Conservation (phyloP, 2,797 vertebrate species). For the Urocyon cinereoargenteus region DNA sequence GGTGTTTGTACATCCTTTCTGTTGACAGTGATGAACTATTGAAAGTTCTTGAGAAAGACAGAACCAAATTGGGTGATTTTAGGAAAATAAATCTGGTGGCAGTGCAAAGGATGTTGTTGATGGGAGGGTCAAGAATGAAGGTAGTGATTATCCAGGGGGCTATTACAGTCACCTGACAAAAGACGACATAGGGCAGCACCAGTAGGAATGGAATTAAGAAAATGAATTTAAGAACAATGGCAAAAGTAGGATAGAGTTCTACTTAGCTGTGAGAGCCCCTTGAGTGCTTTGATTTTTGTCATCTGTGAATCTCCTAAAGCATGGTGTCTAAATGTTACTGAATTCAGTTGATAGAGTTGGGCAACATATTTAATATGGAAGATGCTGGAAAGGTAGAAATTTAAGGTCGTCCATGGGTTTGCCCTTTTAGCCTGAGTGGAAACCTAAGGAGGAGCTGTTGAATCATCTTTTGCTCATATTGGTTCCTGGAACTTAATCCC, state of each 20-base stretch:
- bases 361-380: slow-evolving; percentile 7
- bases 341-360: neutral
- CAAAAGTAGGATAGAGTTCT: neutral
- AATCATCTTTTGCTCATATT: neutral
- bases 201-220: neutral
- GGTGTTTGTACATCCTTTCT: neutral
- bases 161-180: neutral
- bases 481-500: neutral
- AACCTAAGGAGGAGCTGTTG: neutral
- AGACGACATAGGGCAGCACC: neutral
- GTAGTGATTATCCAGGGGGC: neutral
- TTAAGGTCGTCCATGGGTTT: neutral
- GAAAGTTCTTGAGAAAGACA: slow-evolving; percentile 25
- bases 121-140: neutral
- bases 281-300: neutral
- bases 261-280: neutral
- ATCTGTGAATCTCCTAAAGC: neutral
- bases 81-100: neutral
- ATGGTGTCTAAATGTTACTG: neutral
- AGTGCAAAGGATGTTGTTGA: slow-evolving; percentile 12
- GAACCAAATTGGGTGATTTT: neutral
- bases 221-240: neutral
- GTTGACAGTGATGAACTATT: neutral
- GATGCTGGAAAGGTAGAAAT: neutral
- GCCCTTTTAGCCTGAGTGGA: neutral